Base-by-base conservation (phyloP, 2,888 invertebrate species). In the Malacosoma neustria region DNA sequence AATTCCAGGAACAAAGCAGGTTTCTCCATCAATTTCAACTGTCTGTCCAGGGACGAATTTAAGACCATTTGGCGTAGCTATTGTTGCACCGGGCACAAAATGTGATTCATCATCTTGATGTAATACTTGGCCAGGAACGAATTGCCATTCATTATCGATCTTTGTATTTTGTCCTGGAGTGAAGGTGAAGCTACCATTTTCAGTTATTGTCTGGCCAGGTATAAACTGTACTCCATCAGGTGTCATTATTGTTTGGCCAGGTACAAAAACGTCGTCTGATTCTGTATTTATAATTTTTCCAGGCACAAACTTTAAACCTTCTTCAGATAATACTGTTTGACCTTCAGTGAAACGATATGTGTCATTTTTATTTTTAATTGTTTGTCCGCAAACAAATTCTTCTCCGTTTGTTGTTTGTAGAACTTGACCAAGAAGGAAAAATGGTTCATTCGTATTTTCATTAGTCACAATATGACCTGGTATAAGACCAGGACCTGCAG, bases 351-450 rank as follows among this genome's bases (percentile, higher is more conserved):
- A 90, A 47, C 87, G 88, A 42, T 69, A 70, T 0, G 82, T 65
- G 1, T 88, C 88, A 41, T 89, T 87, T 49, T 85, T 87, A 14
- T 76, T 82, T 59, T 88, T 88, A 13, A 89, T 74, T 33, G 88
- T 88, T 69, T 91, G 91, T 4, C 91, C 91, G 49, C 89, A 89
- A 40, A 91, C 71, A 61, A 91, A 91, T 50, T 86, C 81, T 56
- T 88, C 86, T 4, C 87, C 82, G 38, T 81, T 75, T 13, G 73
- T 61, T 3, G 91, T 91, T 40, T 88, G 85, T 7, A 92, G 67
- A 0, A 90, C 89, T 73, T 92, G 91, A 1, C 92, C 92, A 14
- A 91, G 90, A 29, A 93, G 77, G 67, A 93, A 93, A 45, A 91
- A 87, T 0, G 91, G 88, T 35, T 87, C 85, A 34, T 87, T 87